Base-by-base conservation (phyloP, 2,797 vertebrate genomes). In the Telmatherina bonti region DNA sequence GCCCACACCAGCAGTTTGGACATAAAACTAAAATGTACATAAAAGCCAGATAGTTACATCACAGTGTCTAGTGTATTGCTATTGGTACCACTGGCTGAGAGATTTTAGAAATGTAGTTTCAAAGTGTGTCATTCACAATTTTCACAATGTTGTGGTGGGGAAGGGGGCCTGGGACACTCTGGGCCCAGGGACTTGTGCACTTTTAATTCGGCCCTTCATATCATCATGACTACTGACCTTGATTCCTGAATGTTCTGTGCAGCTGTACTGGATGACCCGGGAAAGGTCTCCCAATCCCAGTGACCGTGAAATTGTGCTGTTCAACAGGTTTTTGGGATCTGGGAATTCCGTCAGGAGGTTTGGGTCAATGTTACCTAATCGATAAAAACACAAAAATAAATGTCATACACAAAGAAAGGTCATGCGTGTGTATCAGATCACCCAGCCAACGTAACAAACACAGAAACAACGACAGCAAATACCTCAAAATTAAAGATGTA, bases 281-380 rank as follows among this genome's bases (percentile, higher is more conserved):
- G 96, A 95, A 0, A 95, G 87, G 67, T 98, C 94, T 2, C 86
- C 93, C 67, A 94, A 91, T 64, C 96, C 93, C 43, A 99, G 88
- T 3, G 95, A 95, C 54, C 94, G 92, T 60, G 95, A 93, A 33
- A 99, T 89, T 20, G 95, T 94, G 0, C 89, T 94, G 86, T 96
- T 89, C 69, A 99, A 89, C 10, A 99, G 94, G 63, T 85, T 87
- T 90, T 99, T 99, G 1, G 98, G 95, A 45, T 97, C 92, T 55
- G 97, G 97, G 77, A 98, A 98, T 81, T 98, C 96, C 84, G 94
- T 96, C 65, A 98, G 64, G 1, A 93, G 84, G 29, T 89, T 73
- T 2, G 68, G 1, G 12, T 52, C 68, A n/a, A 4, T 5, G 29
- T 72, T 69, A 24, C 35, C 93, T 93, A 59, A 41, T 54, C 0